Conservation (phyloP, 2,888 invertebrate species). For the Melinopterus prodromus region DNA sequence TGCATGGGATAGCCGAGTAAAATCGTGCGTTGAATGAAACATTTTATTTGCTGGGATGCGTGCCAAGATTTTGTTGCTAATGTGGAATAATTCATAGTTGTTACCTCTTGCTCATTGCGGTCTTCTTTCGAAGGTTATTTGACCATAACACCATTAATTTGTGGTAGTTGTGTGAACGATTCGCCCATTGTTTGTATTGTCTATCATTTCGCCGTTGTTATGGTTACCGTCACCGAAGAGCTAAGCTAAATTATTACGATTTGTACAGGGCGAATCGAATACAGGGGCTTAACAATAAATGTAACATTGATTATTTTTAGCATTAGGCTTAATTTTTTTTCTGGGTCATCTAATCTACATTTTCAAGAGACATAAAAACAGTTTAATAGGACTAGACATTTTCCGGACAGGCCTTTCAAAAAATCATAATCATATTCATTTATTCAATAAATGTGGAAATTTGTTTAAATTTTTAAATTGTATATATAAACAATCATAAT, state of each 20-base stretch:
- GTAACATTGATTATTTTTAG: too few relatives aligned
- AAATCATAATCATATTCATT: too few relatives aligned
- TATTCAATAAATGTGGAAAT: too few relatives aligned
- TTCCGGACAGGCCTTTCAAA: too few relatives aligned
- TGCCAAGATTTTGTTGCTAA: neutral
- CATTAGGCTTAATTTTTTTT: too few relatives aligned
- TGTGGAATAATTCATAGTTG: neutral
- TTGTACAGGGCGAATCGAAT: neutral
- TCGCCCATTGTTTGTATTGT: neutral
- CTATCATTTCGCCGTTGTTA: neutral
- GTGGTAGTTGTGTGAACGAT: neutral
- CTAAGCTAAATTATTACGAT: neutral
- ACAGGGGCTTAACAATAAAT: neutral
- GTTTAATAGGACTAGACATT: too few relatives aligned
- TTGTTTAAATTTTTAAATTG: too few relatives aligned
- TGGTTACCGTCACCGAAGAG: neutral
- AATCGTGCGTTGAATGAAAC: neutral
- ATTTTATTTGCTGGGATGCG: neutral
- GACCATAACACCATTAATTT: neutral
- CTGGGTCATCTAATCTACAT: too few relatives aligned
- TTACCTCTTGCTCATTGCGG: neutral
- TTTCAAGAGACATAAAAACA: too few relatives aligned
- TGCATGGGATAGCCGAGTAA: neutral
- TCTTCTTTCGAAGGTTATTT: neutral
- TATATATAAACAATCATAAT: too few relatives aligned